phyloP scores from a whole-genome alignment of 2,113 vertebrate genomes.

The Vireo altiloquus region DNA sequence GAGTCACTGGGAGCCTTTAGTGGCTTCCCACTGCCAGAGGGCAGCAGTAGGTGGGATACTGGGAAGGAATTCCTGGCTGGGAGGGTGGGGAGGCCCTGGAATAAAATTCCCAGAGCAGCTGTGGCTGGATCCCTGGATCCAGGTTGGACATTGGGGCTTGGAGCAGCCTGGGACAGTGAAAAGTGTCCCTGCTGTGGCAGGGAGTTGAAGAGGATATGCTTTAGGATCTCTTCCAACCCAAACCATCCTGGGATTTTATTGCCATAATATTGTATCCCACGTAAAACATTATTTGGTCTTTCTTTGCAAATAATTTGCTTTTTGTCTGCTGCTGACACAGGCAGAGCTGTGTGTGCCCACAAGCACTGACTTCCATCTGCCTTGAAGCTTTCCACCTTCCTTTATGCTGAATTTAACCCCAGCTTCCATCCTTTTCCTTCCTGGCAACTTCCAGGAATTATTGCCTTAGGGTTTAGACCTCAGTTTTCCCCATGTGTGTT shows the following conservation, averaged over 20 bases:
- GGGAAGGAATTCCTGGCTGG: not conserved
- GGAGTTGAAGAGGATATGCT: accelerated
- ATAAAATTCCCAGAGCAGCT: not conserved
- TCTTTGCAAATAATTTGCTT: not conserved
- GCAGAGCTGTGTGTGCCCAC: not conserved
- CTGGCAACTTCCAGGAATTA: not conserved
- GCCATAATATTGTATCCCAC: not conserved
- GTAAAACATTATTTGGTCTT: not conserved
- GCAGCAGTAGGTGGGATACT: not conserved
- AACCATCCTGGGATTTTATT: not conserved
- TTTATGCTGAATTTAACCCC: not conserved
- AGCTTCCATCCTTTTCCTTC: not conserved
- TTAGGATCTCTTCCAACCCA: not conserved
- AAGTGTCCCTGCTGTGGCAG: not conserved
- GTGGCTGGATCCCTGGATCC: not conserved
- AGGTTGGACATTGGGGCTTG: not conserved
- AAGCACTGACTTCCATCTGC: not conserved
- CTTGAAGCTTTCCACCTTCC: not conserved
- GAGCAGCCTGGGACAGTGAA: accelerated
- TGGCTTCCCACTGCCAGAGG: not conserved
- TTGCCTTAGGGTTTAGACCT: not conserved
- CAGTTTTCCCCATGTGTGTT: accelerated
- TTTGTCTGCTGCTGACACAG: not conserved
- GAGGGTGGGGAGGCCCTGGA: not conserved
- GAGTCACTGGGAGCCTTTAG: not conserved